A percentile compares a stretch with the other conserved stretches of the same genome.
Conservation (phyloP, 2,113 vertebrate genomes). For the Elephas maximus region DNA sequence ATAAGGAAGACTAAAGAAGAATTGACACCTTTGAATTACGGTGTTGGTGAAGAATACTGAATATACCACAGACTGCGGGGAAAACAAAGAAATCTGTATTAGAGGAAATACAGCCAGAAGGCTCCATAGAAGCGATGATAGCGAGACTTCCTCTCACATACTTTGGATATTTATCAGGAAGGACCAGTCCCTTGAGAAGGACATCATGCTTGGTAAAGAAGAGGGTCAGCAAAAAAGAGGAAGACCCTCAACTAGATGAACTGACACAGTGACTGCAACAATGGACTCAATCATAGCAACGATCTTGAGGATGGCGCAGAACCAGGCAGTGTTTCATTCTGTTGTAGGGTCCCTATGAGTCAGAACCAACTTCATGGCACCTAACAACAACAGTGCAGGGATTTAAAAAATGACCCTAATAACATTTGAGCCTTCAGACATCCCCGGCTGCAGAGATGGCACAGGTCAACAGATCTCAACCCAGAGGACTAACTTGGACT, state of each 20-base stretch:
- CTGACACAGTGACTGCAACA: not conserved
- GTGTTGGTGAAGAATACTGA: not conserved
- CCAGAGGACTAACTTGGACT: not conserved
- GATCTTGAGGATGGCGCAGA: too few relatives aligned
- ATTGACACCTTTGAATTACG: too few relatives aligned
- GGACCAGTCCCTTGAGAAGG: not conserved
- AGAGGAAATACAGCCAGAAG: too few relatives aligned
- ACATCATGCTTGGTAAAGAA: not conserved
- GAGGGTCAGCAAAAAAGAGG: not conserved
- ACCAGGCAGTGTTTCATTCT: too few relatives aligned
- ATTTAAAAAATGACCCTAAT: not conserved
- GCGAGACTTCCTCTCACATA: too few relatives aligned
- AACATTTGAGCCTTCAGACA: not conserved
- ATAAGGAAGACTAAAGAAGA: too few relatives aligned
- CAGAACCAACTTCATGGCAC: too few relatives aligned
- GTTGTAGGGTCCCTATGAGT: too few relatives aligned
- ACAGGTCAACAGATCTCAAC: not conserved
- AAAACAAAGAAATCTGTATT: not conserved
- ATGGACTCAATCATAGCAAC: not conserved
- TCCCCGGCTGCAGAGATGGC: not conserved
- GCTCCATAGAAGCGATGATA: too few relatives aligned
- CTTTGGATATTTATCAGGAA: too few relatives aligned
- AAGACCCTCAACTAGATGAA: not conserved
- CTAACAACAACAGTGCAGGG: not conserved
- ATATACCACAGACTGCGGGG: not conserved